Conservation (phyloP, 1,140 invertebrate species). For the Eupeodes corollae region DNA sequence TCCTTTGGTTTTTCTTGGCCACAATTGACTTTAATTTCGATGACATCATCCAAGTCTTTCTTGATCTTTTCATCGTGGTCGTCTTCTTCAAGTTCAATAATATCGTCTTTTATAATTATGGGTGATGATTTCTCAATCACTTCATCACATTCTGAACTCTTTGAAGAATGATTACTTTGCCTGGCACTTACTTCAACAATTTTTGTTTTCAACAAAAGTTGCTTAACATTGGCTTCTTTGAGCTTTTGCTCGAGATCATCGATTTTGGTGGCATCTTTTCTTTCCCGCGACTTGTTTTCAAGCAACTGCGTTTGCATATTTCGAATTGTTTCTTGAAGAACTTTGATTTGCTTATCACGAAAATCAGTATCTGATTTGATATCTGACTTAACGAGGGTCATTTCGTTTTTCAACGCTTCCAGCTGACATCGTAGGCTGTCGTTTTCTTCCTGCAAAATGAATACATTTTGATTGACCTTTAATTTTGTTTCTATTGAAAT, state of each 20-base stretch:
- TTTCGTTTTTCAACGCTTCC: slow-evolving; percentile 90
- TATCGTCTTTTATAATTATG: slow-evolving; percentile 27
- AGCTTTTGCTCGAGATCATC: slow-evolving; percentile 46
- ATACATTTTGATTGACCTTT: too few species aligned
- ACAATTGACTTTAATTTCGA: slow-evolving; percentile 2
- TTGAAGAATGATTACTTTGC: slow-evolving; percentile 10
- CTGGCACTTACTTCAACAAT: slow-evolving; percentile 28
- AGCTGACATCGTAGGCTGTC: slow-evolving; percentile 83
- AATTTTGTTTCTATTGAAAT: too few species aligned
- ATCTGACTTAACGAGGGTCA: slow-evolving; percentile 55
- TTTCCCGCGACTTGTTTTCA: slow-evolving; percentile 50
- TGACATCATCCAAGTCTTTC: slow-evolving; percentile 3
- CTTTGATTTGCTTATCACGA: slow-evolving; percentile 37
- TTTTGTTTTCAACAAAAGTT: slow-evolving; percentile 12
- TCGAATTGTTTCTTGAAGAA: slow-evolving; percentile 60
- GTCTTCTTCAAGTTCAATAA: slow-evolving; percentile 41
- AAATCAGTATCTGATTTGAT: slow-evolving; percentile 42
- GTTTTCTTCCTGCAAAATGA: slow-evolving; percentile 58
- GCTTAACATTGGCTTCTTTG: slow-evolving; percentile 35
- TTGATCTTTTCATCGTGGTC: slow-evolving; percentile 26
- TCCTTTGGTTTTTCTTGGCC: slow-evolving; percentile 4
- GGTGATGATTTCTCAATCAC: not conserved
- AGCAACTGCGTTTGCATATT: slow-evolving; percentile 67
- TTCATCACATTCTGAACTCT: slow-evolving; percentile 14
- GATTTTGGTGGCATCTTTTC: slow-evolving; percentile 49